Evolutionary conservation across 1,140 invertebrate species (phyloP).

Genomic region (Brachionus calyciflorus): DNA sequence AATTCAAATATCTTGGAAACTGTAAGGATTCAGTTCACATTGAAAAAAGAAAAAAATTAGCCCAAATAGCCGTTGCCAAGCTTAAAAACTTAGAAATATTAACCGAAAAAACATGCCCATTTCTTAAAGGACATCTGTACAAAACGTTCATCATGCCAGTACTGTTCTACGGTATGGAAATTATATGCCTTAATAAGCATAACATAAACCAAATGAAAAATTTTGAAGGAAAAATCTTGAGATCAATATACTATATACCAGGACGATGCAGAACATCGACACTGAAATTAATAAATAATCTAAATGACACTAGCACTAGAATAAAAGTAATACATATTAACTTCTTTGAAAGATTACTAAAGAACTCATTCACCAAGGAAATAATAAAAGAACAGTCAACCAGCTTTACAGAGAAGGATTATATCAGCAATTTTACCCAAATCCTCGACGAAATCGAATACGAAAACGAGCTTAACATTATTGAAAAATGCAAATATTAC

Average conservation of each 20-base stretch:
- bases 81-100: neutral
- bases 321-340: neutral
- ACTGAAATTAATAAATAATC: neutral
- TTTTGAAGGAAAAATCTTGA: too few relatives aligned
- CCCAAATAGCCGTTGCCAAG: neutral
- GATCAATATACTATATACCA: too few relatives aligned
- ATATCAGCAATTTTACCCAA: neutral
- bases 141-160: neutral
- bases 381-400: too few relatives aligned
- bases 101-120: neutral
- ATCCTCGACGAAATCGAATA: neutral
- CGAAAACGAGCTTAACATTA: neutral
- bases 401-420: neutral
- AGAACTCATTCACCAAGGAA: neutral
- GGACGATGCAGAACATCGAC: too few relatives aligned
- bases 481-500: conserved; percentile 2
- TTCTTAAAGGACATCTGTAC: neutral
- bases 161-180: neutral
- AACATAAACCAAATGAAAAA: neutral
- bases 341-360: neutral
- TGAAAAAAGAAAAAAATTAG: neutral
- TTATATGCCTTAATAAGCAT: neutral
- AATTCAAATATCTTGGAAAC: neutral
- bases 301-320: neutral
- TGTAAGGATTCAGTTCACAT: neutral